Evolutionary conservation across 2,113 vertebrate genomes (phyloP).

Genomic region (Noturus placidus): DNA sequence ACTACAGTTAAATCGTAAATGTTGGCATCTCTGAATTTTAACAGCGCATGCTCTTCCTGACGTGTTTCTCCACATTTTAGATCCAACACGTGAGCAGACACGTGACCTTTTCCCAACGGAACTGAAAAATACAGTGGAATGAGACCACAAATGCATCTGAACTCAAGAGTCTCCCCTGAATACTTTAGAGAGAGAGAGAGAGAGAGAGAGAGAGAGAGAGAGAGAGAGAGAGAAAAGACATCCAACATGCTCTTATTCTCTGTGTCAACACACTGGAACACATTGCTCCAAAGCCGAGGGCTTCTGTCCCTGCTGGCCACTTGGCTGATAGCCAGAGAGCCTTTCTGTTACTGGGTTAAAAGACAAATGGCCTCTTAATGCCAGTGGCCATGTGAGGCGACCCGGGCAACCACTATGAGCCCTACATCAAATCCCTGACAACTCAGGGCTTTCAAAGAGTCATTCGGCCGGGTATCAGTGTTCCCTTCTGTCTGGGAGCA

Average conservation of each 20-base stretch:
- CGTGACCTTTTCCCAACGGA: not conserved
- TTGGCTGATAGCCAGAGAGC: slow-evolving; percentile 49
- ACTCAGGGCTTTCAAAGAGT: not conserved
- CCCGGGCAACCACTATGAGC: slow-evolving; percentile 40
- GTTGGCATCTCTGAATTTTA: not conserved
- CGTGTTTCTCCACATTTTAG: not conserved
- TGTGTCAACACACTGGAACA: slow-evolving; percentile 31
- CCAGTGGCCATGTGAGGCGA: slow-evolving; percentile 45
- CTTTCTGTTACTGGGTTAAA: slow-evolving; percentile 51
- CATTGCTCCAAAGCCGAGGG: slow-evolving; percentile 41
- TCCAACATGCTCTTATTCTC: slow-evolving; percentile 28
- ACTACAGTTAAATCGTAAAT: not conserved
- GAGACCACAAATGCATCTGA: slow-evolving; percentile 15
- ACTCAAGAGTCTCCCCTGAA: slow-evolving; percentile 31
- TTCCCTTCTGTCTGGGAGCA: not conserved
- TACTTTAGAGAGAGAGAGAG: not conserved
- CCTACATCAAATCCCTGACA: slow-evolving; percentile 41
- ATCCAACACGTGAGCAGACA: not conserved
- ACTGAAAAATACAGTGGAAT: not conserved
- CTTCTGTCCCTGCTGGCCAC: slow-evolving; percentile 40
- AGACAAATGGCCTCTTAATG: slow-evolving; percentile 49
- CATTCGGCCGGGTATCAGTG: not conserved
- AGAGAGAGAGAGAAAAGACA: not conserved
- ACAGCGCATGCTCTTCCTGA: not conserved
- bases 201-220: not conserved